Percentiles rank a stretch among this genome's conserved stretches.
phyloP scores from a whole-genome alignment of 2,113 vertebrate species.

The Chionis minor region DNA sequence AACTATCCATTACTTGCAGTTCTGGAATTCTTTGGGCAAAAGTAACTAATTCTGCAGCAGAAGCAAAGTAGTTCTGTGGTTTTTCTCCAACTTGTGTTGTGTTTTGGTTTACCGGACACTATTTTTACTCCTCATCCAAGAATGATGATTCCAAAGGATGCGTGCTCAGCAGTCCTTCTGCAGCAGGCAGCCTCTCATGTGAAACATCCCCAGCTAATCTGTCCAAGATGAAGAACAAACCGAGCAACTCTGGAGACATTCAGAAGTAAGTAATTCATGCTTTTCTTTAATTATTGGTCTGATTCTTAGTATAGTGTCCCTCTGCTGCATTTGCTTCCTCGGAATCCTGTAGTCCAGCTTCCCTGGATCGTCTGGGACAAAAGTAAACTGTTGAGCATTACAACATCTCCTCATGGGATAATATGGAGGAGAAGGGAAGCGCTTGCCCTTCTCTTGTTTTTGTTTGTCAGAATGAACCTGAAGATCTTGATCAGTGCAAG shows the following conservation, averaged over 20 bases:
- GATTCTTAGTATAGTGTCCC: neutral
- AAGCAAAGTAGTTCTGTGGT: neutral
- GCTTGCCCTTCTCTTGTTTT: neutral
- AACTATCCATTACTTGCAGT: neutral
- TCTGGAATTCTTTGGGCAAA: neutral
- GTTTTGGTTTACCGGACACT: neutral
- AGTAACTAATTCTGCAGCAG: neutral
- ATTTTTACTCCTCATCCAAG: constrained; percentile 32
- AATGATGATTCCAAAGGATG: constrained; percentile 44
- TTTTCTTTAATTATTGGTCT: neutral
- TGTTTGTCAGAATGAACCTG: neutral
- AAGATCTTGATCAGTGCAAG: neutral
- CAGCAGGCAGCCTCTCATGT: neutral
- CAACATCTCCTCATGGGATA: neutral
- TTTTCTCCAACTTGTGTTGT: neutral
- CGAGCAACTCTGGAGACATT: constrained; percentile 76
- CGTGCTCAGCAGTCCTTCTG: neutral
- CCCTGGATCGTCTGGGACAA: neutral
- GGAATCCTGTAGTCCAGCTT: neutral
- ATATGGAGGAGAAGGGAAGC: neutral
- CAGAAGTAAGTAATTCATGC: constrained; percentile 77
- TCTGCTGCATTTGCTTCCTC: neutral
- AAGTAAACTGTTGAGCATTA: neutral
- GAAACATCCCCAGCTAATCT: constrained; percentile 24
- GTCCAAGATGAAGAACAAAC: constrained; percentile 73